Evolutionary conservation across 2,113 vertebrate genomes (phyloP).

Genomic region (Gasterosteus aculeatus): DNA sequence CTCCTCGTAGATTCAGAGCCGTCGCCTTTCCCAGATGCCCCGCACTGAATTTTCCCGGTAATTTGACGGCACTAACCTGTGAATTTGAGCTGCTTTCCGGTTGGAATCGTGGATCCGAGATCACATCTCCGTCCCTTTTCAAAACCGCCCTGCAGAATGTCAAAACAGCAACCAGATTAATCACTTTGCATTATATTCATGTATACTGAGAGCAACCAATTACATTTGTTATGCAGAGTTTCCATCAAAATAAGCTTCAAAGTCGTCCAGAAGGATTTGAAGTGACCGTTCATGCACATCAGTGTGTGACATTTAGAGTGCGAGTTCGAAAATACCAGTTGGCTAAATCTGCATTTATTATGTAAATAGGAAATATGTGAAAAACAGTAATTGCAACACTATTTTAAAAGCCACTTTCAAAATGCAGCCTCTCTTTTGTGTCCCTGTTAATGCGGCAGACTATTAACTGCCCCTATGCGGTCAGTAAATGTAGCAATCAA

Average conservation of each 20-base stretch:
- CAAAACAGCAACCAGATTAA: neutral
- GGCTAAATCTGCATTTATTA: slow-evolving; percentile 29
- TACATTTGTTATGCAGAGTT: slow-evolving; percentile 15
- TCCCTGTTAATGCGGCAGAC: slow-evolving; percentile 19
- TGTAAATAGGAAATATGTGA: slow-evolving; percentile 41
- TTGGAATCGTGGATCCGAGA: neutral
- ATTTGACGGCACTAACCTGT: neutral
- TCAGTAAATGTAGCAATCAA: slow-evolving; percentile 29
- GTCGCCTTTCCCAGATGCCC: slow-evolving; percentile 15
- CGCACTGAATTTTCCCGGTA: neutral
- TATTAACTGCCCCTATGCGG: slow-evolving; percentile 17
- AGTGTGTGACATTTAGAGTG: slow-evolving; percentile 49
- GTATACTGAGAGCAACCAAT: neutral
- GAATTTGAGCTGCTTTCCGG: neutral
- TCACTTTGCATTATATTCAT: neutral
- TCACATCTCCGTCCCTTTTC: neutral
- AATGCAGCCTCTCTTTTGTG: slow-evolving; percentile 23
- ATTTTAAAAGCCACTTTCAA: slow-evolving; percentile 35
- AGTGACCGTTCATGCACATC: slow-evolving; percentile 45
- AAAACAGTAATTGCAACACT: slow-evolving; percentile 47
- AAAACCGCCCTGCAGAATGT: neutral
- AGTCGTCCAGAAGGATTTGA: slow-evolving; percentile 29
- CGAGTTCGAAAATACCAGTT: slow-evolving; percentile 20
- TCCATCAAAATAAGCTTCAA: slow-evolving; percentile 23
- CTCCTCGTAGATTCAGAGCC: slow-evolving; percentile 36